Evolutionary conservation across 2,888 invertebrate species (phyloP).

Genomic region (Platerodrilus igneus): DNA sequence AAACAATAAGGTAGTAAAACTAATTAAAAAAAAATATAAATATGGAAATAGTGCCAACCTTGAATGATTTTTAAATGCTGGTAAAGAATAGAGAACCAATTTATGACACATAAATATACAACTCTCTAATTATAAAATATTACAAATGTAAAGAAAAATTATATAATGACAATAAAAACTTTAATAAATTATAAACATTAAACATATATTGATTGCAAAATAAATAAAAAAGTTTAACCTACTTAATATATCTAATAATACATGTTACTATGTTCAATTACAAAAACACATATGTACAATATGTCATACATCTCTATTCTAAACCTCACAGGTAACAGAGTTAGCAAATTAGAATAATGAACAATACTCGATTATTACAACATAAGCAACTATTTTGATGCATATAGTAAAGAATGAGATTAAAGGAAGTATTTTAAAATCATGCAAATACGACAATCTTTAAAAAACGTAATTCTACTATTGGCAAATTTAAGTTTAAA

Average conservation of each 20-base stretch:
- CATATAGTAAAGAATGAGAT: conserved; percentile 36
- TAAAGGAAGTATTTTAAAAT: conserved; percentile 28
- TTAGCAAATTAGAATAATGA: conserved; percentile 44
- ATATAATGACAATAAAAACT: conserved; percentile 13
- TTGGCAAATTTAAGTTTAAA: conserved; percentile 22
- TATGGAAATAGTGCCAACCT: conserved; percentile 7
- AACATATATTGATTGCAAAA: conserved; percentile 22
- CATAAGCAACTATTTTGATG: conserved; percentile 41
- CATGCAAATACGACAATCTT: conserved; percentile 17
- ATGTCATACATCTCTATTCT: conserved; percentile 19
- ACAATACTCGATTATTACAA: conserved; percentile 39
- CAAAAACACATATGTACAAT: conserved; percentile 9
- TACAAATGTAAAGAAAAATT: conserved; percentile 16
- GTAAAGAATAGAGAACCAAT: conserved; percentile 17
- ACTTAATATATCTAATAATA: conserved; percentile 19
- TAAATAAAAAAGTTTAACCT: conserved; percentile 19
- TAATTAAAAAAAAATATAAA: conserved; percentile 25
- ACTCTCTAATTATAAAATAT: conserved; percentile 10
- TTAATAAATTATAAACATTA: conserved; percentile 22
- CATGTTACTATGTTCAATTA: conserved; percentile 14
- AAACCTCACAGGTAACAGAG: conserved; percentile 18
- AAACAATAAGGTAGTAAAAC: conserved; percentile 27
- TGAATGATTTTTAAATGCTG: neutral
- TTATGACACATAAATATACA: conserved; percentile 15
- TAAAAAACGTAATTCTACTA: conserved; percentile 18